These are phyloP conservation scores for Pyrgus malvae DNA, from an alignment of 2,888 invertebrate genomes.

Conservation along the genomic window DNA sequence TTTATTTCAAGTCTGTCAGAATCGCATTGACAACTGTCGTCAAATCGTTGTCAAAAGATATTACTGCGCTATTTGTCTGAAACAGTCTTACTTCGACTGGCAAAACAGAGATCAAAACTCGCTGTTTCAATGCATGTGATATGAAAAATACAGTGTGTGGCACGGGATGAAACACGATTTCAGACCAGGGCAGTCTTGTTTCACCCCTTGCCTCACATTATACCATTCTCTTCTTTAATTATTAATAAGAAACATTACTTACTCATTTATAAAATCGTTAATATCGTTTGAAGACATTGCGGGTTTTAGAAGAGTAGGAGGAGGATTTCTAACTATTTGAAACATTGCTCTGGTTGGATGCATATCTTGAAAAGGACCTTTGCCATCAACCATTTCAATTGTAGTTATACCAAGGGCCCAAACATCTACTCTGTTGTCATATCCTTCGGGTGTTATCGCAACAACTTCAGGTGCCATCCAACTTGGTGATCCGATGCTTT, in stretches of 20 bases:
- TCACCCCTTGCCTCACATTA: too few species aligned
- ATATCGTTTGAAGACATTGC: slow-evolving; percentile 92
- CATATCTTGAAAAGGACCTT: slow-evolving; percentile 92
- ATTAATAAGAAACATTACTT: slow-evolving; percentile 48
- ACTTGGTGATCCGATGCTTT: slow-evolving; percentile 92
- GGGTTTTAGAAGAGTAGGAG: slow-evolving; percentile 90
- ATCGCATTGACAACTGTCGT: too few species aligned
- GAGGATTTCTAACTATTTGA: slow-evolving; percentile 95
- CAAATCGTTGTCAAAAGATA: too few species aligned
- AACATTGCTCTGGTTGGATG: slow-evolving; percentile 95
- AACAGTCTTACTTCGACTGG: too few species aligned
- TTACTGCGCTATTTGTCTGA: too few species aligned
- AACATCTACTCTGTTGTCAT: slow-evolving; percentile 92
- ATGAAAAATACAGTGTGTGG: too few species aligned
- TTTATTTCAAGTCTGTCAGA: too few species aligned
- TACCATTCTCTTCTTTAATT: slow-evolving; percentile 55
- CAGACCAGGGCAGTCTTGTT: too few species aligned
- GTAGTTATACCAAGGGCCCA: slow-evolving; percentile 96
- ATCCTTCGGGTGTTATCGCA: slow-evolving; percentile 82
- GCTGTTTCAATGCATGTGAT: too few species aligned
- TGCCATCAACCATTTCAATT: slow-evolving; percentile 94
- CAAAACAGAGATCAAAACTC: too few species aligned
- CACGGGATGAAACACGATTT: too few species aligned
- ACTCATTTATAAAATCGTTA: slow-evolving; percentile 94
- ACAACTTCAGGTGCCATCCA: slow-evolving; percentile 98